Base-by-base conservation (phyloP, 2,888 invertebrate genomes). In the Agonum fuliginosum region DNA sequence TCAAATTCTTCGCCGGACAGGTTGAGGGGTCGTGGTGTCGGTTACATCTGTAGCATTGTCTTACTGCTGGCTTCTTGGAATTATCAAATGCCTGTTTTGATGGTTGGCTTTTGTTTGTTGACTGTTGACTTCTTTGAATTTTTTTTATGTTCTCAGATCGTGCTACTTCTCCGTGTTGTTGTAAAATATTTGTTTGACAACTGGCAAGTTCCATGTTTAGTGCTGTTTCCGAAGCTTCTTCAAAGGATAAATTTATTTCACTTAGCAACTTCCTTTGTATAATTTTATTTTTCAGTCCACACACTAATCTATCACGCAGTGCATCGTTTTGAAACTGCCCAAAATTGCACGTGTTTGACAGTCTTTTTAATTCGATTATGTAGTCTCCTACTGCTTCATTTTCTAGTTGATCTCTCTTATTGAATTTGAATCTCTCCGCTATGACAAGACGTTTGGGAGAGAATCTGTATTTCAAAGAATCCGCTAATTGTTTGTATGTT, bases 261-360 rank as follows among this genome's bases (percentile, higher is more conserved):
- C 27, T 19, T 3, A 67, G 30, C 19, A 67, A 70, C 10, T 70
- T 70, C 14, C 48, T 70, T 22, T 48, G 20, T 5, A 70, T 70
- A 2, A 3, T 22, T 22, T 46, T n/a, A 22, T 41, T 24, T 46
- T 5, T 22, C n/a, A 70, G 12, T 2, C 70, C 70, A 22, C 43
- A 43, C 12, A 70, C 43, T 5, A 43, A 46, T 10, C 5, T 27
- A 65, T 70, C 43, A 46, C 19, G 43, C 19, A 70, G 17, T 10
- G 70, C 48, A 48, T 70, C 70, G 17, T 70, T 46, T 24, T 41
- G 46, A 48, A 70, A 70, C n/a, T 46, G 6, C 8, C 70, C 70
- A 12, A 70, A 70, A 4, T 1, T n/a, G 20, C 70, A 20, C 3
- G 12, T 17, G n/a, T 70, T 70, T 27, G 70, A 37, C 41, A 70